Evolutionary conservation across 2,113 vertebrate genomes (phyloP), one percentile per base, ranked within the genome.

Genomic region (Herpetotheres cachinnans): DNA sequence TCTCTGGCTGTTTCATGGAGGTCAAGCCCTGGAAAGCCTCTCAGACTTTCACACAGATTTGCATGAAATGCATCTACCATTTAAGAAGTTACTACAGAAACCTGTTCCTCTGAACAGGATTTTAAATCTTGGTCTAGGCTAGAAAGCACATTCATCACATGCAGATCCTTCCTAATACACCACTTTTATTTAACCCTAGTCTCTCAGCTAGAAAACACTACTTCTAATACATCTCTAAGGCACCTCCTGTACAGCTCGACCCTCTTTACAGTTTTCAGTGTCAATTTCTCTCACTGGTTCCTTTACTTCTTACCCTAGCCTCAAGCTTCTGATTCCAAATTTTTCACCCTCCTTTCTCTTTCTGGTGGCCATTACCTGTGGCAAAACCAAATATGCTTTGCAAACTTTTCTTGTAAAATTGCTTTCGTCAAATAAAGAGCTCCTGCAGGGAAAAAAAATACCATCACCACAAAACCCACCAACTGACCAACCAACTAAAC

Each of bases 1-100:
- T 29, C 14, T 44, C 42, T 0, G 2, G 3, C 12, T 58, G 7
- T 63, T 87, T 70, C 2, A 5, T 46, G 34, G 66, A 88, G 36
- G 26, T 85, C 20, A 82, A 62, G 34, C 6, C 16, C 4, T 0
- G 0, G 5, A 71, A 20, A 0, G 0, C 30, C 63, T 74, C 59
- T 82, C 50, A 87, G 36, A 87, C 74, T 69, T 91, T 46, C 65
- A 70, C 46, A 13, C 22, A 69, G 27, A 69, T 56, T 66, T 83
- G 7, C 40, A 38, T 54, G 40, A 46, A 61, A 54, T 32, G 2
- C 12, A 82, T 14, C 30, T 62, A 73, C 18, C 4, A 38, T 50
- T 72, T 61, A 38, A n/a, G 11, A 6, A 56, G 62, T 47, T 88
- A 22, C 56, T 66, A 54, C 46, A 79, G 46, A 86, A 89, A 79